Base-by-base conservation (phyloP, 2,888 invertebrate species). In the Ennomos quercinarius region DNA sequence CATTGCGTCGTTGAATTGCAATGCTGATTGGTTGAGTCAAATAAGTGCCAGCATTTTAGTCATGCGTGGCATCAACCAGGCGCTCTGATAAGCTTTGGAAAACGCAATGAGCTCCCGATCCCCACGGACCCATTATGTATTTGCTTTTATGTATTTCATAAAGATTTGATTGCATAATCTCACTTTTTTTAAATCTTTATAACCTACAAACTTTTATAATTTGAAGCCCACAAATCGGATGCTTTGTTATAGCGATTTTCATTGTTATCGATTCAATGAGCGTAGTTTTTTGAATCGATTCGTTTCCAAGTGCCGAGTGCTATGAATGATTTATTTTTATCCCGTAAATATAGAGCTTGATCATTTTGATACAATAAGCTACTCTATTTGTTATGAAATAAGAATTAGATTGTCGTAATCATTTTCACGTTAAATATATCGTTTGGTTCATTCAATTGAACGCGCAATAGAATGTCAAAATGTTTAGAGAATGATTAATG, bases 231-330 rank as follows among this genome's bases (percentile, higher is more conserved):
- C 54, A 53, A 49, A 66, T 68, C 76, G 68, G 70, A 74, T 76
- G 80, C 83, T 83, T 89, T 90, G 87, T 89, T 84, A 84, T 79
- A 81, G 80, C 83, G 74, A 89, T 83, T 85, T 87, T 88, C 82
- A 89, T 90, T 90, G 89, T 91, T 86, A 85, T 79, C 80, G 78
- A 89, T 87, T 89, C 89, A 89, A 87, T 86, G 87, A 85, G 76
- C 81, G 79, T 83, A 83, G 83, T 86, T 87, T 87, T 88, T 84
- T 80, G 80, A 88, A 85, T 86, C 82, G 81, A 81, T 81, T 84
- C 84, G 76, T 75, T 83, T 77, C 78, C 73, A 85, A 88, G 88
- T 89, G 88, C 87, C 83, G 87, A 86, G 80, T 80, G 81, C 77
- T 84, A 81, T 84, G 84, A 88, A 87, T 89, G 88, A 89, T 89